These are phyloP conservation scores for Cololabis saira DNA, from an alignment of 2,113 vertebrate species.

Conservation along the genomic window DNA sequence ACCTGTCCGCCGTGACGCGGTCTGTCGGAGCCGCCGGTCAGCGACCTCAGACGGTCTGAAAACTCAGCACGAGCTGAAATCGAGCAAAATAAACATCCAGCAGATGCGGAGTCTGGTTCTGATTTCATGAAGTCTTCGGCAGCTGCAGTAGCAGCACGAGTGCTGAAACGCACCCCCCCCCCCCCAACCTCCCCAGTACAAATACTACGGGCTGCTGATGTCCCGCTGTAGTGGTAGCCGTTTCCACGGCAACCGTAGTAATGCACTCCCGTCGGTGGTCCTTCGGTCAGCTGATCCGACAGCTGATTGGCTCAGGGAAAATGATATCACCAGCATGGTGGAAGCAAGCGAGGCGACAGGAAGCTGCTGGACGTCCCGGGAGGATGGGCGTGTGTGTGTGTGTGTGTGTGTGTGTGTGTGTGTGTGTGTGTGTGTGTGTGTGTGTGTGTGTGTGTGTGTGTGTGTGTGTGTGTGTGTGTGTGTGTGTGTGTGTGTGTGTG, in stretches of 20 bases:
- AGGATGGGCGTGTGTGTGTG: slow-evolving; percentile 35
- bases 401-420: slow-evolving; percentile 31
- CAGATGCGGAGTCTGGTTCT: too few species aligned
- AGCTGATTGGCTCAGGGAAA: slow-evolving; percentile 33
- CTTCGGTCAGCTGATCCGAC: slow-evolving; percentile 30
- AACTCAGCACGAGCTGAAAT: too few species aligned
- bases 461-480: slow-evolving; percentile 34
- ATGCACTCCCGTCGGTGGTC: neutral
- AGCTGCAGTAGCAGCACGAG: too few species aligned
- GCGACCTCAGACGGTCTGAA: too few species aligned
- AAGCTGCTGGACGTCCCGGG: slow-evolving; percentile 28
- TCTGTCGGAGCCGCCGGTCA: too few species aligned
- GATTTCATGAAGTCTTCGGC: too few species aligned
- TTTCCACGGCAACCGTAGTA: slow-evolving; percentile 1
- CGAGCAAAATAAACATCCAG: too few species aligned
- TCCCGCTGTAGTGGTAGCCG: neutral
- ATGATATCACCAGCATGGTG: slow-evolving; percentile 46
- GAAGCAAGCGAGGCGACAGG: slow-evolving; percentile 37
- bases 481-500: slow-evolving; percentile 24
- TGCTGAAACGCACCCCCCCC: too few species aligned
- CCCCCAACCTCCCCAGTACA: too few species aligned
- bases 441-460: slow-evolving; percentile 28
- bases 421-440: slow-evolving; percentile 32
- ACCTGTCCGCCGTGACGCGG: too few species aligned
- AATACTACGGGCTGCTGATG: neutral